Evolutionary conservation across 2,797 vertebrate species (phyloP), one percentile per base, ranked within the genome.

Genomic region (Silurus lanzhouensis): DNA sequence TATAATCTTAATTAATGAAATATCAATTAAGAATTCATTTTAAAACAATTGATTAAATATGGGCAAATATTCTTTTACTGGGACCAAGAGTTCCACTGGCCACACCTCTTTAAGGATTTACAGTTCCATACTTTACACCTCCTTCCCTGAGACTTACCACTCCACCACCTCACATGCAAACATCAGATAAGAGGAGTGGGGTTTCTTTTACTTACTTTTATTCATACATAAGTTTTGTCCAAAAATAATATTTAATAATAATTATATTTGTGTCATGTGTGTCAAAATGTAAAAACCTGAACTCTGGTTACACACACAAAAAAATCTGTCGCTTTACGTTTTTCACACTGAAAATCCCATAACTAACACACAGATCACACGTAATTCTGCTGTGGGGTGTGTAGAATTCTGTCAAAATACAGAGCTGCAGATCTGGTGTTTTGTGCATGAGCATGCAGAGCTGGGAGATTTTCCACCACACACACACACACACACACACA

Each of bases 391-490:
- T 61, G 71, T 81, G 82, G 75, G 55, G 60, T 25, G 79, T 64
- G 61, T 52, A 57, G 83, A 60, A 44, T 38, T 67, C 70, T 67
- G 84, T 85, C 87, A 87, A 80, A 80, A 27, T 27, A 82, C 44
- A 86, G 58, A 20, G 67, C n/a, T 78, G 58, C 83, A 87, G 81
- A 0, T 52, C 84, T 85, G 85, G 84, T 80, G 44, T 44, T 19
- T 87, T 57, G 52, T 19, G 3, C 57, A 86, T 75, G 13, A 68
- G 74, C 63, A 75, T 25, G 84, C 48, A 63, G 5, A 0, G 22
- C n/a, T 64, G 57, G 61, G 83, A 55, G 72, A 83, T 58, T 60
- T 75, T 74, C 48, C 70, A 12, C 17, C 82, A 75, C 38, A 14
- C 25, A 19, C 25, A n/a, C 31, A 44, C 31, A 71, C 31, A 71